Conservation (phyloP, 2,888 invertebrate species). For the Fragum whitleyi region DNA sequence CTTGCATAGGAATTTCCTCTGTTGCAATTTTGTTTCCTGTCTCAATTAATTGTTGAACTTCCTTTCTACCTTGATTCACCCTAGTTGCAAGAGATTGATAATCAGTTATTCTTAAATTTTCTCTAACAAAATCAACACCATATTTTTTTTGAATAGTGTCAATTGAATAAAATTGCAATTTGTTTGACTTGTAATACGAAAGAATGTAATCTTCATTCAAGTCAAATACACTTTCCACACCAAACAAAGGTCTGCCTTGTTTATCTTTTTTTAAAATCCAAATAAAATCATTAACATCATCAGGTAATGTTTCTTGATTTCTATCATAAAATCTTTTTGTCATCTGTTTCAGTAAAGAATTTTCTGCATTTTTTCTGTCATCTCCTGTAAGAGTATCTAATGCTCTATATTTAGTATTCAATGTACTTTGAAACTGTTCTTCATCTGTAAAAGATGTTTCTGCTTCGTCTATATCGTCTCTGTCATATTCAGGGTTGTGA, state of each 20-base stretch:
- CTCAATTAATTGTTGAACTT: slow-evolving; percentile 28
- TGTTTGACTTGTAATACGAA: slow-evolving; percentile 45
- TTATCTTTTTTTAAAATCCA: slow-evolving; percentile 27
- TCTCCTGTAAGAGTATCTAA: slow-evolving; percentile 35
- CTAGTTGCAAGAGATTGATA: slow-evolving; percentile 31
- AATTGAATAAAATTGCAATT: slow-evolving; percentile 38
- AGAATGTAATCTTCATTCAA: slow-evolving; percentile 28
- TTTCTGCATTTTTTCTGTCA: slow-evolving; percentile 28
- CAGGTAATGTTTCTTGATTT: slow-evolving; percentile 32
- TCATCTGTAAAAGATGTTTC: slow-evolving; percentile 45
- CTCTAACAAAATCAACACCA: slow-evolving; percentile 43
- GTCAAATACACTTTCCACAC: slow-evolving; percentile 30
- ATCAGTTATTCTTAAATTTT: slow-evolving; percentile 38
- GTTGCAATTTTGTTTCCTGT: slow-evolving; percentile 17
- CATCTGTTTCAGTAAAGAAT: slow-evolving; percentile 33
- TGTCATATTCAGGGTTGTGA: slow-evolving; percentile 43
- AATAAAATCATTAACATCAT: slow-evolving; percentile 3
- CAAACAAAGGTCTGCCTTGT: slow-evolving; percentile 35
- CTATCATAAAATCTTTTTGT: slow-evolving; percentile 45
- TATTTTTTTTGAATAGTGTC: slow-evolving; percentile 43
- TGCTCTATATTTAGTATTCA: slow-evolving; percentile 38
- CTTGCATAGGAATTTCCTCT: slow-evolving; percentile 38
- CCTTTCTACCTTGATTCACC: slow-evolving; percentile 38
- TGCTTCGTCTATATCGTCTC: slow-evolving; percentile 33
- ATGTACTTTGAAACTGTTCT: slow-evolving; percentile 44